Evolutionary conservation across 2,113 vertebrate species (phyloP), one percentile per base, ranked within the genome.

Genomic region (Jaculus jaculus): DNA sequence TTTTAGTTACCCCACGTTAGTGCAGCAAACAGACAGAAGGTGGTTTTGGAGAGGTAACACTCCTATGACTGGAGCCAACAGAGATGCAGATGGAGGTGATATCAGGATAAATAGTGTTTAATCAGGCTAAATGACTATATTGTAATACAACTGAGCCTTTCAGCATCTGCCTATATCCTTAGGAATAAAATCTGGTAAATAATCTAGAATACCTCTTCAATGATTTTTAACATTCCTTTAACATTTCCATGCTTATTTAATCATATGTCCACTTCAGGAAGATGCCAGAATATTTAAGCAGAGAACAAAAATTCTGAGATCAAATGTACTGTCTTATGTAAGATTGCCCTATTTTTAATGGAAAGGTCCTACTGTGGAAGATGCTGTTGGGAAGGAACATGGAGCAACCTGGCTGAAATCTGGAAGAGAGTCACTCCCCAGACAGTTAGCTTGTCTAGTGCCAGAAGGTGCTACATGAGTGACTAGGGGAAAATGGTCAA

Each of bases 171-270:
- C 63, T 89, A 16, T 90, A 61, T 83, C 17, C 75, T 54, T 23
- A 61, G 72, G 74, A 92, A 95, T 74, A 90, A 88, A 34, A 83
- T 28, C 37, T 51, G 86, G 24, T 77, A 87, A 86, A 80, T 89
- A 95, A 91, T 90, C 39, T 60, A 54, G 58, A 87, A 80, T 3
- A 80, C 7, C 24, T 26, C 91, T 92, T 73, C 79, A 54, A 73
- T 28, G 28, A 90, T 84, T 90, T 83, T 89, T 65, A 94, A 74
- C 93, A 51, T 32, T 93, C 34, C 85, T 93, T 47, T 90, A 84
- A 82, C 94, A 75, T 47, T 72, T 39, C 72, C 86, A 23, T 82
- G 18, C 88, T 79, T 94, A 85, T 77, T 72, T 71, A 92, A 88
- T 89, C 77, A 91, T n/a, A 58, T 26, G 90, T 94, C 34, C 5